Evolutionary conservation across 2,113 vertebrate species (phyloP).

Genomic region (Lathamus discolor): DNA sequence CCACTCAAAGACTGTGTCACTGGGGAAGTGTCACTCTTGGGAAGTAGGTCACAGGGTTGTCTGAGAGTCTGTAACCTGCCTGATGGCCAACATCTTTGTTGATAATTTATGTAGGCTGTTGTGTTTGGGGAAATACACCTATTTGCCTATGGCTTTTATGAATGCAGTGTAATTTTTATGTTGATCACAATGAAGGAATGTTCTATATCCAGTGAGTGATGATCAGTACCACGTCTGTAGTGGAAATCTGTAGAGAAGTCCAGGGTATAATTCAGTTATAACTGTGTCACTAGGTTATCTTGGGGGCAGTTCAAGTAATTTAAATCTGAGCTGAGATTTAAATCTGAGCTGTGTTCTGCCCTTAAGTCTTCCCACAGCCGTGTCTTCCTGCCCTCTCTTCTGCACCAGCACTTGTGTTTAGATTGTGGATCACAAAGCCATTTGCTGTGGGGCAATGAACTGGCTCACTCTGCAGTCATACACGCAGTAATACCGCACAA

Average conservation of each 20-base stretch:
- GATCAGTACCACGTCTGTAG: neutral
- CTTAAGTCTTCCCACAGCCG: neutral
- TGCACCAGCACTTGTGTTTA: neutral
- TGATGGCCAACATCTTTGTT: neutral
- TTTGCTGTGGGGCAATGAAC: neutral
- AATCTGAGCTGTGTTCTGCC: neutral
- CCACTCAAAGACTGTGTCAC: neutral
- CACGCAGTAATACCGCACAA: neutral
- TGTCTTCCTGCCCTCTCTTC: neutral
- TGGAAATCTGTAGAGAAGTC: constrained; percentile 2
- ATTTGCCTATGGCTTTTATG: neutral
- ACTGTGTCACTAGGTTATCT: neutral
- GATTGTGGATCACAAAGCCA: neutral
- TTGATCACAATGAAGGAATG: neutral
- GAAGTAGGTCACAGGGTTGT: neutral
- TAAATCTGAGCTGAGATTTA: neutral
- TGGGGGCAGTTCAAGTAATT: neutral
- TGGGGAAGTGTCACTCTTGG: neutral
- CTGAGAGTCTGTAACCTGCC: neutral
- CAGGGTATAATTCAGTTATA: neutral
- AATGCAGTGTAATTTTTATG: neutral
- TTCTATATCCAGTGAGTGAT: neutral
- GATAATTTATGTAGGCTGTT: neutral
- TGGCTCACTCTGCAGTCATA: neutral
- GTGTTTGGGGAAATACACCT: neutral